Base-by-base conservation (phyloP, 1,140 invertebrate genomes). In the Solen grandis region DNA sequence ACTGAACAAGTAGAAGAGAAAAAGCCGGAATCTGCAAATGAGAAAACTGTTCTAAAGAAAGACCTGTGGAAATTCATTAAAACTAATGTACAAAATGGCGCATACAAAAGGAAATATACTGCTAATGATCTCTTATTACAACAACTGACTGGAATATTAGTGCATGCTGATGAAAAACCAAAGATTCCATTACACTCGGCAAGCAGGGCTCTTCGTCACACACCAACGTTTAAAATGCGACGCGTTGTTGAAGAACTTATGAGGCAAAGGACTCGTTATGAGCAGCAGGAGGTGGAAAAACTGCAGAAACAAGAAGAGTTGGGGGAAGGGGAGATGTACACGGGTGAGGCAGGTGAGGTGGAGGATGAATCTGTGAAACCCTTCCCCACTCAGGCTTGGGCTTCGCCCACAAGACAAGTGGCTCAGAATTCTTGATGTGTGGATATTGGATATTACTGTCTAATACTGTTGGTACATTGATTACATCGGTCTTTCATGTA, bases 151-250 rank as follows among this genome's bases (percentile, higher is more conserved):
- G 84, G 84, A 5, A 83, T 88, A 13, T 78, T 86, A 10, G 57
- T 89, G 13, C 80, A 60, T n/a, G 68, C 82, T 0, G 65, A 80
- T 1, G 50, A 82, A 16, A 84, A 86, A 59, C 65, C 78, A 16
- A 65, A 77, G 16, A 81, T 90, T 46, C 89, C 89, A 10, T 66
- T 87, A 2, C 76, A 89, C 66, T 75, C 85, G 13, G 86, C 87
- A 13, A 83, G 81, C 38, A 70, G 89, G 52, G 87, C 89, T 54
- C 63, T 88, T 19, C 81, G 88, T 3, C 86, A 90, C 54, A 90
- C 90, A 14, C 86, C 89, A 25, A 89, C 90, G 52, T 90, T 88
- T 65, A 88, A 89, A 83, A 90, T 91, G 85, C 81, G 83, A 31
- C 76, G 88, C 82, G 75, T 90, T 19, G 85, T 91, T 2, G 83